These are phyloP conservation scores for Melanerpes aurifrons DNA, from an alignment of 2,113 vertebrate species.

Conservation along the genomic window DNA sequence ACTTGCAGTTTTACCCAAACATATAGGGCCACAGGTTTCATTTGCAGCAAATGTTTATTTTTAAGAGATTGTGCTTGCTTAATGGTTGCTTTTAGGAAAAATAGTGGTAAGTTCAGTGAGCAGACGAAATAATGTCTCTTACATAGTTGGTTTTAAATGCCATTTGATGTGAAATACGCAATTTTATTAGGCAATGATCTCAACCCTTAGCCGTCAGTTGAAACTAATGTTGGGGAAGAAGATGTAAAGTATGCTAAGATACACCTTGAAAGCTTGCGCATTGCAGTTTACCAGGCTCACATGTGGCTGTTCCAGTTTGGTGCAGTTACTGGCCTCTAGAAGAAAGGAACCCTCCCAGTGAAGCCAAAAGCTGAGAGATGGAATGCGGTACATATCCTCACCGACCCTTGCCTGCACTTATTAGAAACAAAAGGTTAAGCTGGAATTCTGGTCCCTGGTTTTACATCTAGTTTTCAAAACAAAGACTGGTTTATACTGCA, in stretches of 20 bases:
- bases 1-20: neutral
- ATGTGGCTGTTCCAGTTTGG: neutral
- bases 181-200: neutral
- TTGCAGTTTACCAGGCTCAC: neutral
- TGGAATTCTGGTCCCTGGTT: neutral
- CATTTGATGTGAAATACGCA: neutral
- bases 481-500: neutral
- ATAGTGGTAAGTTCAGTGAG: neutral
- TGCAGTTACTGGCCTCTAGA: neutral
- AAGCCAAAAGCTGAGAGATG: neutral
- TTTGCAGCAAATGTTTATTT: neutral
- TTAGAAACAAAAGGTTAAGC: neutral
- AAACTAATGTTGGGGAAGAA: neutral
- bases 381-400: fast-evolving
- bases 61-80: neutral
- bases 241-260: neutral
- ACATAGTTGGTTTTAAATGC: neutral
- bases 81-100: neutral
- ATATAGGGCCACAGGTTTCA: neutral
- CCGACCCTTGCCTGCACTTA: neutral
- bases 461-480: neutral
- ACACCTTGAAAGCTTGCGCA: neutral
- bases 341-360: neutral
- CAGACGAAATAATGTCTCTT: neutral
- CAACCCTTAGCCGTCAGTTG: neutral